These are phyloP conservation scores for Suillia variegata DNA, from an alignment of 2,888 invertebrate species.

Conservation along the genomic window DNA sequence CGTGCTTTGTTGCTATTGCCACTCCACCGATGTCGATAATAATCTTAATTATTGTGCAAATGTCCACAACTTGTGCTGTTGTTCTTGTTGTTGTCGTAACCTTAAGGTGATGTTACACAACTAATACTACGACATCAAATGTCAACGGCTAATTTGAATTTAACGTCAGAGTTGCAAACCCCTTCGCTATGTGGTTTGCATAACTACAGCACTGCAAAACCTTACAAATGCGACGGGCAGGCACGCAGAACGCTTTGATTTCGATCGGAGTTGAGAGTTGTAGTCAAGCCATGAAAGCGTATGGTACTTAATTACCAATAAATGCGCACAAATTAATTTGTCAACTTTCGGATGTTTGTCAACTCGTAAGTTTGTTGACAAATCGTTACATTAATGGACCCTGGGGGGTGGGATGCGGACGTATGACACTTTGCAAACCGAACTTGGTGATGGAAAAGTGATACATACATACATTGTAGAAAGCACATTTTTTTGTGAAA, in stretches of 20 bases:
- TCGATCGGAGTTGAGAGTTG: too few species aligned
- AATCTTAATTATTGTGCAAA: slow-evolving; percentile 1
- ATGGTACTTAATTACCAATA: slow-evolving; percentile 32
- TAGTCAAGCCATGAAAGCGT: not conserved
- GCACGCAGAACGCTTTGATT: too few species aligned
- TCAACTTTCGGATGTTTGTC: slow-evolving; percentile 38
- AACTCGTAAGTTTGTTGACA: slow-evolving; percentile 31
- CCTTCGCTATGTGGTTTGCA: not conserved
- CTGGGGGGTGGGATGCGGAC: too few species aligned
- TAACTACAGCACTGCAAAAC: not conserved
- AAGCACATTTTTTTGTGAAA: not conserved
- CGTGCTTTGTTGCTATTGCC: too few species aligned
- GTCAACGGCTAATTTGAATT: slow-evolving; percentile 25
- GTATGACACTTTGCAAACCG: slow-evolving; percentile 1
- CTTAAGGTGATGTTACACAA: slow-evolving; percentile 16
- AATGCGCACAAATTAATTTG: slow-evolving; percentile 49
- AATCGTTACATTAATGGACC: slow-evolving; percentile 45
- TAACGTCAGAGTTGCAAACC: not conserved
- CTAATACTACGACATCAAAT: slow-evolving; percentile 19
- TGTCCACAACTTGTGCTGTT: not conserved
- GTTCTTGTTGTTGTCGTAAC: not conserved
- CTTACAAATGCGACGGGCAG: slow-evolving; percentile 1
- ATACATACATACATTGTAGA: too few species aligned
- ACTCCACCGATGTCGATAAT: not conserved
- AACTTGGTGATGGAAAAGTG: too few species aligned